Conservation (phyloP, 2,888 invertebrate species). For the Cephonodes hylas region DNA sequence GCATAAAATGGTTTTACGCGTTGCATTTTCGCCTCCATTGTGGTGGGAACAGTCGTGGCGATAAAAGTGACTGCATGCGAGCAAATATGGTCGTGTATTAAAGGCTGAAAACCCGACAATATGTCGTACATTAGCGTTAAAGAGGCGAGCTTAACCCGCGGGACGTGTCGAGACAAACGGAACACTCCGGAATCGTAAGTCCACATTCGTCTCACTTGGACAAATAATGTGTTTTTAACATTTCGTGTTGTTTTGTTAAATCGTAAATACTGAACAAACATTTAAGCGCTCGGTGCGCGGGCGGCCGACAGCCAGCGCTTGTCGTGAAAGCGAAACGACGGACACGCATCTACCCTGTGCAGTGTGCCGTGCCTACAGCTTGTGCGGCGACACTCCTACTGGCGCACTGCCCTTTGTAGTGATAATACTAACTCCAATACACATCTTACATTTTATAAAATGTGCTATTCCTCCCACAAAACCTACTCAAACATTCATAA, state of each 20-base stretch:
- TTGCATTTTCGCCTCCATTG: slow-evolving; percentile 52
- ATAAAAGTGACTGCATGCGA: slow-evolving; percentile 29
- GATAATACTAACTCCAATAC: not conserved
- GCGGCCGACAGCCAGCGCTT: slow-evolving; percentile 38
- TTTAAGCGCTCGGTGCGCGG: slow-evolving; percentile 34
- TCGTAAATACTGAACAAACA: slow-evolving; percentile 80
- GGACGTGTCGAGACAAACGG: slow-evolving; percentile 78
- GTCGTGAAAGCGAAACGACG: slow-evolving; percentile 54
- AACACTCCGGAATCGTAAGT: slow-evolving; percentile 68
- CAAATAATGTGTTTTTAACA: slow-evolving; percentile 82
- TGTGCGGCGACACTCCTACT: slow-evolving; percentile 7
- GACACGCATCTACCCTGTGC: slow-evolving; percentile 15
- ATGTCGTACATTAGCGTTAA: slow-evolving; percentile 67
- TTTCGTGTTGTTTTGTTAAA: slow-evolving; percentile 81
- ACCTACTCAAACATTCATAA: too few species aligned
- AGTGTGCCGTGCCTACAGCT: not conserved
- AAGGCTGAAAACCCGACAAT: slow-evolving; percentile 71
- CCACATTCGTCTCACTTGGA: slow-evolving; percentile 78
- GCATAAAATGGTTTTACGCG: slow-evolving; percentile 58
- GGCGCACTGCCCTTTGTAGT: slow-evolving; percentile 61
- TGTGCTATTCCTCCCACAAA: too few species aligned
- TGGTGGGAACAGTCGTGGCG: slow-evolving; percentile 29
- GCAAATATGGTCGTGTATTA: slow-evolving; percentile 64
- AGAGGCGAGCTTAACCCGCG: slow-evolving; percentile 60
- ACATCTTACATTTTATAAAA: not conserved